Evolutionary conservation across 2,797 vertebrate species (phyloP), one percentile per base, ranked within the genome.

Genomic region (Podarcis siculus): DNA sequence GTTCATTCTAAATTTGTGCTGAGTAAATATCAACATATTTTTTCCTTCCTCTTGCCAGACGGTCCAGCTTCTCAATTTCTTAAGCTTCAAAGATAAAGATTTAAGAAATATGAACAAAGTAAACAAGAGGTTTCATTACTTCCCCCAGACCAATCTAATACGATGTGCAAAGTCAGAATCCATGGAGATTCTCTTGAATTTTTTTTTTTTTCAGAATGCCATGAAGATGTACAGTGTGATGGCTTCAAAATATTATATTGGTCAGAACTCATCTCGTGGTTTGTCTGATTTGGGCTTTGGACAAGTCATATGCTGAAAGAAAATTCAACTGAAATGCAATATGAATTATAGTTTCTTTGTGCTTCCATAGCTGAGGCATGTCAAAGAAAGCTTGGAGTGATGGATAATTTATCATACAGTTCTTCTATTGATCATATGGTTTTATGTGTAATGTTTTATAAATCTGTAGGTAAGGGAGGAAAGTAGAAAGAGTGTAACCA

Each of bases 111-210:
- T 21, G 32, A 55, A 30, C 5, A 37, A 8, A 37, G 23, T 80
- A 71, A 71, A 81, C 67, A 80, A n/a, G 42, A 86, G n/a, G 21
- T 58, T 86, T 86, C 39, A 86, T n/a, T 72, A 61, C 45, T 80
- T 80, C 17, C 5, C 67, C 32, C n/a, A 27, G 49, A 61, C 78
- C 49, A 73, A 39, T 87, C 3, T 75, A 72, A 71, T 67, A 6
- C 7, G 55, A 37, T 61, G 35, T 37, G 25, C 21, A 19, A 79
- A 73, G 30, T 75, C 35, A 87, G 37, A 81, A 87, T 32, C 49
- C 86, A 75, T 64, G 35, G 49, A 80, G 10, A 58, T 72, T 72
- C 45, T 80, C 58, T 61, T 61, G 15, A 72, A 42, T 8, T 9
- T 42, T 42, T 7, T 42, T 42, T 42, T 39, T 5, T 39, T 42